Evolutionary conservation across 2,888 invertebrate species (phyloP).

Genomic region (Eupithecia subfuscata): DNA sequence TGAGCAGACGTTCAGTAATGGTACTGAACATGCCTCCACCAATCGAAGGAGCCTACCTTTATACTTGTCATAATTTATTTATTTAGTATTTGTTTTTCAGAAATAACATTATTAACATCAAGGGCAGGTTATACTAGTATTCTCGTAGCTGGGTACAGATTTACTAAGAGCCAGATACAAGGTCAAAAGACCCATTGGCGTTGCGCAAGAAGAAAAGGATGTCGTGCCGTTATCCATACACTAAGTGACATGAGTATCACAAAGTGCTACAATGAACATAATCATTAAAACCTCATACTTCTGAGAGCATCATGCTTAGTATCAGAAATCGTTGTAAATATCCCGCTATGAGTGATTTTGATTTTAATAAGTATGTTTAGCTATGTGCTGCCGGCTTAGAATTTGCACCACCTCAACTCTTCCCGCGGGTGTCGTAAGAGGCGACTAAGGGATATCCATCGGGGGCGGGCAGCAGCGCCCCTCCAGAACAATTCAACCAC

Average conservation of each 20-base stretch:
- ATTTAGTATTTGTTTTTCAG: not conserved
- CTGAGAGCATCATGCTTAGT: not conserved
- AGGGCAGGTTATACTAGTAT: not conserved
- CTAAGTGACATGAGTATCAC: conserved; percentile 41
- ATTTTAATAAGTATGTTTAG: too few relatives aligned
- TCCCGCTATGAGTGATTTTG: too few relatives aligned
- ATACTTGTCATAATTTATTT: not conserved
- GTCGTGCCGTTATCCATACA: conserved; percentile 41
- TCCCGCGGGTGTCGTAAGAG: too few relatives aligned
- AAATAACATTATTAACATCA: not conserved
- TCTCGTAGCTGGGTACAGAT: not conserved
- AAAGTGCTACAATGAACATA: conserved; percentile 44
- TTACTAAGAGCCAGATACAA: not conserved
- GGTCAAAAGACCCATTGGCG: not conserved
- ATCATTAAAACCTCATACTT: conserved; percentile 36
- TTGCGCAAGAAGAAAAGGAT: not conserved
- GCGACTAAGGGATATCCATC: too few relatives aligned
- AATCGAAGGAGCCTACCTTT: not conserved
- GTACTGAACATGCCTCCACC: not conserved
- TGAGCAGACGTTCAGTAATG: not conserved
- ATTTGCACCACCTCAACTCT: too few relatives aligned
- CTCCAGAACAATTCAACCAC: too few relatives aligned
- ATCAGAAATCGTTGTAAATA: not conserved
- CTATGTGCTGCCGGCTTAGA: too few relatives aligned
- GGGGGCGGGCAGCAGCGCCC: too few relatives aligned